Base-by-base conservation (phyloP, 2,797 vertebrate genomes). In the Prionace glauca region DNA sequence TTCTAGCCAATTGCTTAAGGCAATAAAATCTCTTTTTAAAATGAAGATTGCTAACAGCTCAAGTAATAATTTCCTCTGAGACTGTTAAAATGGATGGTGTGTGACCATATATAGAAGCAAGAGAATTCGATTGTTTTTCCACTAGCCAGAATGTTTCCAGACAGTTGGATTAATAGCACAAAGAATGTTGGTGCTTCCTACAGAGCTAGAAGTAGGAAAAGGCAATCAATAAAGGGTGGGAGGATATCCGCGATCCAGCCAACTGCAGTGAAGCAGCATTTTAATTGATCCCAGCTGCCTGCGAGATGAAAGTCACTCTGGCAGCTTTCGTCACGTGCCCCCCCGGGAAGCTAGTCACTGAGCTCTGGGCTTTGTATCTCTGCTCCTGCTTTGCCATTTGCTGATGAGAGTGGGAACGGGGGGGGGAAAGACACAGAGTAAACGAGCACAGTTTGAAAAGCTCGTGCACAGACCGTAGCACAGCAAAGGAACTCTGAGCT, bases 111-210 rank as follows among this genome's bases (percentile, higher is more conserved):
- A 67, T 32, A 92, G 90, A n/a, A 92, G n/a, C 90, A 92, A 41
- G 90, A 65, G n/a, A 91, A 36, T 91, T n/a, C 32, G 32, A 91
- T 91, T 91, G 88, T 91, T 91, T 91, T 91, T 62, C 56, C 88
- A n/a, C n/a, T 36, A 41, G 9, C n/a, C 65, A n/a, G 87, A 90
- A 29, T 90, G 87, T 90, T 90, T 90, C 87, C 87, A 92, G 90
- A 92, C 90, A 92, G 90, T 92, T 92, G 65, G 90, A 92, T 92
- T 84, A 92, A 92, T 92, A 69, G 22, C 90, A 92, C 90, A 92
- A 92, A 92, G 90, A 92, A 92, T 69, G 90, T 92, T 92, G 65
- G 65, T 92, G 90, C 90, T 92, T 92, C 90, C 90, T 69, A 67
- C 90, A 26, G 90, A 92, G 90, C 65, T 92, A n/a, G 65, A 69